Conservation (phyloP, 1,140 invertebrate species). For the Panagrolaimus sp. region DNA sequence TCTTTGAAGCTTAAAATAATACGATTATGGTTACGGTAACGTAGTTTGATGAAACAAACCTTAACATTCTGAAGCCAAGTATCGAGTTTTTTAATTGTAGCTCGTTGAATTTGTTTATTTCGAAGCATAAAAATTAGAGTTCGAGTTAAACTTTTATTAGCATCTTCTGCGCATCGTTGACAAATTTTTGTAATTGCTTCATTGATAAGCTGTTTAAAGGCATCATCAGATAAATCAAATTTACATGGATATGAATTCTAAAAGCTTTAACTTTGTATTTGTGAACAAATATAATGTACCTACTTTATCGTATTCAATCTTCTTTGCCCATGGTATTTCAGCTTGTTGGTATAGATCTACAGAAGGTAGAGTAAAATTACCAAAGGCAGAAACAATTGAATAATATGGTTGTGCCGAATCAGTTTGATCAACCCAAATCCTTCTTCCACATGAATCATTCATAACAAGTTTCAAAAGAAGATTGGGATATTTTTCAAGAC, state of each 20-base stretch:
- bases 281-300: too few species aligned
- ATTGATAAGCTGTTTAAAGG: not conserved
- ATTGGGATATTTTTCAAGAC: not conserved
- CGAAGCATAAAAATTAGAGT: not conserved
- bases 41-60: not conserved
- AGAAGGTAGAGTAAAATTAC: not conserved
- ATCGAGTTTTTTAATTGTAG: not conserved
- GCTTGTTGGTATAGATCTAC: not conserved
- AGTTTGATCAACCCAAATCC: not conserved
- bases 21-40: not conserved
- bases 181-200: not conserved
- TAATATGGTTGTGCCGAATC: not conserved
- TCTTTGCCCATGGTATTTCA: not conserved
- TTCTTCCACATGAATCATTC: not conserved
- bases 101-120: not conserved
- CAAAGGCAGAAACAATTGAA: slow-evolving; percentile 6
- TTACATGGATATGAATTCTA: not conserved
- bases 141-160: not conserved
- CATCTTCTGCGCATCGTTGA: slow-evolving; percentile 1
- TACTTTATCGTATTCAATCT: not conserved
- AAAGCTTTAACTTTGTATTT: too few species aligned
- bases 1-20: slow-evolving; percentile 2
- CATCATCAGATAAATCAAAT: not conserved
- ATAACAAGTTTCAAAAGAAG: not conserved
- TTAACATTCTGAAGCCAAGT: slow-evolving; percentile 14